Percentiles rank a stretch among this genome's conserved stretches.
phyloP scores from a whole-genome alignment of 1,140 invertebrate species.

The Diuraphis noxia region DNA sequence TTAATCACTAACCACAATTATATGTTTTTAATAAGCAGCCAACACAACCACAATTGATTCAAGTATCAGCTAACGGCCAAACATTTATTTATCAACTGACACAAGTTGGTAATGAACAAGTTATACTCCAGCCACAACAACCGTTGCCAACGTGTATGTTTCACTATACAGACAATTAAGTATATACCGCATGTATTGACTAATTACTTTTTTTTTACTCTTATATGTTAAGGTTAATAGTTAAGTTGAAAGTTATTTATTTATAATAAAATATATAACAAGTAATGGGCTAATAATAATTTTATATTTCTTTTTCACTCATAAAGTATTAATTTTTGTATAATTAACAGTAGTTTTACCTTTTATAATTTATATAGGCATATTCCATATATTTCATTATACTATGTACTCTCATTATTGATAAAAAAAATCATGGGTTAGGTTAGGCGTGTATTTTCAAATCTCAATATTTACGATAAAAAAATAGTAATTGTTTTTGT shows the following conservation, averaged over 20 bases:
- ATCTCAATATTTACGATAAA: no score
- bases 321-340: not conserved
- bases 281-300: not conserved
- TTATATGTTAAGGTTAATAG: not conserved
- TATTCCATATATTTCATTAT: no score
- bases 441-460: no score
- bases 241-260: no score
- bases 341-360: no score
- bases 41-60: conserved; percentile 76
- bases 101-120: conserved; percentile 66
- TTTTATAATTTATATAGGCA: no score
- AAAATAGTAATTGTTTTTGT: no score
- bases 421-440: no score
- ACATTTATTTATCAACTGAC: conserved; percentile 84
- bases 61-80: conserved; percentile 87
- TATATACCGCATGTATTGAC: not conserved
- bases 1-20: not conserved
- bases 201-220: not conserved
- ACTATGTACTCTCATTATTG: no score
- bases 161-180: not conserved
- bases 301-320: not conserved
- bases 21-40: conserved; percentile 62
- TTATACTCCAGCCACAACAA: conserved; percentile 63
- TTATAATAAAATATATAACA: not conserved
- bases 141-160: conserved; percentile 65